phyloP scores from a whole-genome alignment of 2,797 vertebrate genomes.

The Crocodylus rhombifer region DNA sequence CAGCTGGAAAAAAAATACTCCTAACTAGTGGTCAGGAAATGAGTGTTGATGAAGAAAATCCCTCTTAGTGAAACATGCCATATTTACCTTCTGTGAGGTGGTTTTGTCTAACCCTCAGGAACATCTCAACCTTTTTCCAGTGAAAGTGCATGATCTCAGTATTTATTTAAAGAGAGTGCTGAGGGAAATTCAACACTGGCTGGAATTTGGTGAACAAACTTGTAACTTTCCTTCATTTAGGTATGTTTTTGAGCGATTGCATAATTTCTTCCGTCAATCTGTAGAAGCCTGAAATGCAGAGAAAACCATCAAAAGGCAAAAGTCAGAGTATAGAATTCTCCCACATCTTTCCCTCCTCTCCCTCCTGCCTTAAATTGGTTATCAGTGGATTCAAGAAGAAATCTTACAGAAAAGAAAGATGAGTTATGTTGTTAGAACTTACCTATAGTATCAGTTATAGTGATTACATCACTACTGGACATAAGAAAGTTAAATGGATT shows the following conservation, averaged over 20 bases:
- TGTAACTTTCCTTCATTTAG: not conserved
- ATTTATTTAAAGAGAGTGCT: conserved; percentile 23
- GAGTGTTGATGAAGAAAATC: not conserved
- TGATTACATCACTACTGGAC: not conserved
- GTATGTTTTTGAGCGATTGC: not conserved
- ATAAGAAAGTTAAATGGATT: not conserved
- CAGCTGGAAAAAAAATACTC: not conserved
- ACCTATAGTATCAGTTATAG: not conserved
- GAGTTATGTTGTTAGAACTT: not conserved
- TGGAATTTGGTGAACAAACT: not conserved
- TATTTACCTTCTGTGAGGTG: not conserved
- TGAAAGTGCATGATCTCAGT: not conserved
- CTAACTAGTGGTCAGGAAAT: not conserved
- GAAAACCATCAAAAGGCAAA: not conserved
- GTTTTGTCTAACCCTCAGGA: not conserved
- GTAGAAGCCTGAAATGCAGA: not conserved
- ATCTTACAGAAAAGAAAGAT: fast-evolving
- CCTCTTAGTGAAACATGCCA: not conserved
- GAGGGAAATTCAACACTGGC: not conserved
- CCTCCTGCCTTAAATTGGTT: not conserved
- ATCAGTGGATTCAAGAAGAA: not conserved
- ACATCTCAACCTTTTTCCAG: not conserved
- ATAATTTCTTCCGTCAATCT: fast-evolving
- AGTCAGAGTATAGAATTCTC: not conserved
- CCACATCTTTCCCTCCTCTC: too few species aligned